phyloP scores from a whole-genome alignment of 1,140 invertebrate genomes.

The Brachionus asplanchnoidis region DNA sequence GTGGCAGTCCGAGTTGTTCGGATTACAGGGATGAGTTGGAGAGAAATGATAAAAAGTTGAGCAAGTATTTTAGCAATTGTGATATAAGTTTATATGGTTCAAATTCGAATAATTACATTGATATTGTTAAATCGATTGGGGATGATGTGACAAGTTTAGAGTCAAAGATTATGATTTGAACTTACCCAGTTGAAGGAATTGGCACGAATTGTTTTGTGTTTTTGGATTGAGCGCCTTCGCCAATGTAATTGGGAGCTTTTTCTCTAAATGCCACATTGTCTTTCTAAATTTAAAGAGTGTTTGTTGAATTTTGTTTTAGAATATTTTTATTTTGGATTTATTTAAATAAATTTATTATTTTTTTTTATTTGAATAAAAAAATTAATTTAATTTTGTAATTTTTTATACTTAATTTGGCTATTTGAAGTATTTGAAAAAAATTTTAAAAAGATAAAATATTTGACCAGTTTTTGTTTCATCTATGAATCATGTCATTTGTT shows the following conservation, averaged over 20 bases:
- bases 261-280: conserved; percentile 36
- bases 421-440: too few relatives aligned
- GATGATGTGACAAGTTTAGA: background rate
- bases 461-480: too few relatives aligned
- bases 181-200: conserved; percentile 32
- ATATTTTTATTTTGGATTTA: background rate
- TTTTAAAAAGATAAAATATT: too few relatives aligned
- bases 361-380: background rate
- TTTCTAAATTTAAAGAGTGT: background rate
- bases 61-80: background rate
- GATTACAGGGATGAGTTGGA: background rate
- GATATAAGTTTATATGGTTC: background rate
- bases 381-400: too few relatives aligned
- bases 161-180: background rate
- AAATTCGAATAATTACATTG: background rate
- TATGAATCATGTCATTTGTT: too few relatives aligned
- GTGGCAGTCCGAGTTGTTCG: background rate
- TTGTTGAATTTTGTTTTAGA: background rate
- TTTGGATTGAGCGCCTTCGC: conserved; percentile 36
- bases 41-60: background rate
- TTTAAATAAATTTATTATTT: background rate
- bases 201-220: background rate
- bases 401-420: too few relatives aligned
- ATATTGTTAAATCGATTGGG: background rate
- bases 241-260: conserved; percentile 36